These are phyloP conservation scores for Limenitis camilla DNA, from an alignment of 2,888 invertebrate species.

Conservation along the genomic window DNA sequence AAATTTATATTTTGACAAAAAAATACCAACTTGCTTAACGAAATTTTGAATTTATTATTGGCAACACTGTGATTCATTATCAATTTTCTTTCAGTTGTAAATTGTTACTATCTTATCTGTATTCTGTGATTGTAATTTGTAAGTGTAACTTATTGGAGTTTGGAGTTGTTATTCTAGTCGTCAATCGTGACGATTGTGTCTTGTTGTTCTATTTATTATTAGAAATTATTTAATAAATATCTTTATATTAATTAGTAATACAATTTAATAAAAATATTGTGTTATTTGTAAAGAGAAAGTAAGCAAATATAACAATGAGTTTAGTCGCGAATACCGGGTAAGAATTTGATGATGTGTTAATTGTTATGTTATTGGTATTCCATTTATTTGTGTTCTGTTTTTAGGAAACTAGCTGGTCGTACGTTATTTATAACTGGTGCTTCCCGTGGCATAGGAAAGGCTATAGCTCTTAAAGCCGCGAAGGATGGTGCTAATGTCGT, in stretches of 20 bases:
- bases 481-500: constrained; percentile 94
- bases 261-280: too few species aligned
- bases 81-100: too few species aligned
- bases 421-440: constrained; percentile 97
- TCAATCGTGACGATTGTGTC: background rate
- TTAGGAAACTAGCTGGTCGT: constrained; percentile 82
- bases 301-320: constrained; percentile 49
- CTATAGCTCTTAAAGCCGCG: constrained; percentile 93
- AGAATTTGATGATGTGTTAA: constrained; percentile 26
- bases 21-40: too few species aligned
- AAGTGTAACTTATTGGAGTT: too few species aligned
- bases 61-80: too few species aligned
- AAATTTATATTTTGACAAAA: too few species aligned
- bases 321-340: constrained; percentile 69
- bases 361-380: constrained; percentile 21
- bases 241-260: background rate
- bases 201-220: background rate
- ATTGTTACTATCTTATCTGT: too few species aligned
- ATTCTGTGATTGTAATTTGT: too few species aligned
- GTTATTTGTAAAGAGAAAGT: background rate
- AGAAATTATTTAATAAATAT: background rate
- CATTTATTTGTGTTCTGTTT: constrained; percentile 23
- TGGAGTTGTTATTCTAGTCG: background rate
- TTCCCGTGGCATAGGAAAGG: constrained; percentile 96
- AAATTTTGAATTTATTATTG: too few species aligned